A percentile compares a stretch with the other conserved stretches of the same genome.
These are phyloP conservation scores for Pteropus alecto DNA, from an alignment of 2,113 vertebrate genomes.

Conservation along the genomic window DNA sequence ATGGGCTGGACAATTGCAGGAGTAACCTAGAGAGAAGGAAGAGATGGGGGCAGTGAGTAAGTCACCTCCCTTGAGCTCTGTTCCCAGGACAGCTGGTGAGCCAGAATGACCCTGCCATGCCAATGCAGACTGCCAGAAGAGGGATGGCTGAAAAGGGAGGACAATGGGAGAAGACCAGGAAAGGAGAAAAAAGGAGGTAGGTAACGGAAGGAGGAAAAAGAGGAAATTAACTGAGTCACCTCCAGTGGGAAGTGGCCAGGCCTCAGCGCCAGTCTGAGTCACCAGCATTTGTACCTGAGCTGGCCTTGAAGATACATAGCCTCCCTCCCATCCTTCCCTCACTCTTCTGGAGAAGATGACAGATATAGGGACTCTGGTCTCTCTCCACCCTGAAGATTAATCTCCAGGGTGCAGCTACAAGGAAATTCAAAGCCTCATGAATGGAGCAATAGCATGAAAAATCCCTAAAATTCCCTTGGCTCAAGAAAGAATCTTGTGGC, in stretches of 20 bases:
- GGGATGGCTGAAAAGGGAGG: neutral
- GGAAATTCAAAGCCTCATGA: neutral
- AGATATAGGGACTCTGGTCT: neutral
- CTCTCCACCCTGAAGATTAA: neutral
- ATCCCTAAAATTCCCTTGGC: neutral
- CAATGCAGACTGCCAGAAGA: neutral
- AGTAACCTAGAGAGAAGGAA: slow-evolving; percentile 49
- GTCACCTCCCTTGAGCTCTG: neutral
- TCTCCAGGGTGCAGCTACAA: neutral
- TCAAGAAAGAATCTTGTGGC: neutral
- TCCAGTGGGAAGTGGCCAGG: neutral
- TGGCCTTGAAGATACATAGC: neutral
- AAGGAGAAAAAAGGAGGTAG: neutral
- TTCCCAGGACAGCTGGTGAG: neutral
- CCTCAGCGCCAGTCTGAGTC: neutral
- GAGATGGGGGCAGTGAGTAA: neutral
- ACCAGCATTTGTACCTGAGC: neutral
- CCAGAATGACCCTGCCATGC: neutral
- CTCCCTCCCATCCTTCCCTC: neutral
- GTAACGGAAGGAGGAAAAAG: neutral
- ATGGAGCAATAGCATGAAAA: neutral
- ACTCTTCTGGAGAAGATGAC: neutral
- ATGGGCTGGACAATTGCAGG: slow-evolving; percentile 27
- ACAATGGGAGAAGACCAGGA: neutral
- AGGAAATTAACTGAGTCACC: neutral